Evolutionary conservation across 2,113 vertebrate species (phyloP), one percentile per base, ranked within the genome.

Genomic region (Sphyrna mokarran): DNA sequence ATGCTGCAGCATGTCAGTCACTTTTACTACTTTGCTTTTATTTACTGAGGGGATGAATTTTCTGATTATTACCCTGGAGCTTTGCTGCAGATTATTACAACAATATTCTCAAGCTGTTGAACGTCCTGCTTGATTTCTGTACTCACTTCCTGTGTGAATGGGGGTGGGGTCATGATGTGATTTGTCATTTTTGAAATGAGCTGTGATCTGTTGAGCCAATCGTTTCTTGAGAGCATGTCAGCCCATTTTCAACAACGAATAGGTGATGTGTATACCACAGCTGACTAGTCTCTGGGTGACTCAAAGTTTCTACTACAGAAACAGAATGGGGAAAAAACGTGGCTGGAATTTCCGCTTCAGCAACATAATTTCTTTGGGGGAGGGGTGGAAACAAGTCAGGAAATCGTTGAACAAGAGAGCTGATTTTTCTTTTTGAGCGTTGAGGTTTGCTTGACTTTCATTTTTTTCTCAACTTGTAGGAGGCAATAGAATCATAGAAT

Each of bases 181-280:
- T 90, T 90, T 6, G 29, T 90, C 54, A 90, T 63, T 90, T 89
- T 90, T 90, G 2, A 95, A 95, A 72, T 72, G 40, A 72, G 68
- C 22, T 7, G 11, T 26, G 4, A 72, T 22, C 68, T 26, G 68
- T 13, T 63, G 14, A 95, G 23, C 94, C 94, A 95, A 95, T 95
- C 40, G 0, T 54, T 26, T 29, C 43, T 33, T 1, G 11, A 48
- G 66, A 95, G 23, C 37, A 11, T 16, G 23, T 95, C 94, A 54
- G 94, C 94, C 69, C 94, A 95, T 29, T 95, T 76, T 95, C 26
- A 54, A 4, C 40, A 72, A 11, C 94, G 1, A 95, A 95, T 95
- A 26, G 43, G 68, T 48, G 61, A 66, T n/a, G 69, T 48, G 37
- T 8, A 23, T 18, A 23, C 85, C 40, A 18, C 33, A 72, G 93